A percentile compares a stretch with the other conserved stretches of the same genome.
These are phyloP conservation scores for Neoitamus cyanurus DNA, from an alignment of 2,888 invertebrate genomes.

Conservation along the genomic window DNA sequence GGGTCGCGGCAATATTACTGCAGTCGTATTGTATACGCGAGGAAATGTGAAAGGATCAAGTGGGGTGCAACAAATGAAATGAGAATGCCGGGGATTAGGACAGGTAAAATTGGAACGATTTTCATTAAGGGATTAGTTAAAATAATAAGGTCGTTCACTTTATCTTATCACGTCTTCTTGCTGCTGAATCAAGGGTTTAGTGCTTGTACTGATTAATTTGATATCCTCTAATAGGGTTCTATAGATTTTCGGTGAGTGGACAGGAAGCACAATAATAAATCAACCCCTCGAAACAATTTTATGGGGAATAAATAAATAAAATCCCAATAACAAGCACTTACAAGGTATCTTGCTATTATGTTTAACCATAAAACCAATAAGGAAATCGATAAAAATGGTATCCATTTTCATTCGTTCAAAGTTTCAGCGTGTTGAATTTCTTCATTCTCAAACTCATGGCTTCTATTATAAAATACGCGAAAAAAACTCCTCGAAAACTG, in stretches of 20 bases:
- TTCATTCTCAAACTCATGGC: no score
- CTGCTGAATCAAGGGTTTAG: neutral
- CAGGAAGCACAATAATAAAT: no score
- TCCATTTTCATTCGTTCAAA: no score
- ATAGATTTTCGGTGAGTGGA: no score
- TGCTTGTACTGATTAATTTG: neutral
- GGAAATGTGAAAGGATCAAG: neutral
- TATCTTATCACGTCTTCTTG: neutral
- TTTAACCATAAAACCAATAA: no score
- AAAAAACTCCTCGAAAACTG: no score
- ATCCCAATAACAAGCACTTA: no score
- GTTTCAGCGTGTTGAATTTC: no score
- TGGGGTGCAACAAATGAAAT: slow-evolving; percentile 13
- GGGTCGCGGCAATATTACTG: neutral
- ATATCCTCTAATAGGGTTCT: neutral
- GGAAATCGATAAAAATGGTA: no score
- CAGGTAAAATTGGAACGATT: slow-evolving; percentile 12
- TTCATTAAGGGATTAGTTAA: slow-evolving; percentile 21
- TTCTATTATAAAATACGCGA: no score
- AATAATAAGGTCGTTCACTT: slow-evolving; percentile 34
- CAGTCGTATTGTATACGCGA: neutral
- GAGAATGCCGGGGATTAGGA: neutral
- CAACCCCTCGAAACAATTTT: neutral
- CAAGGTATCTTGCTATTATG: no score
- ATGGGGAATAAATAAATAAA: no score